Conservation (phyloP, 2,113 vertebrate species). For the Heptranchias perlo region DNA sequence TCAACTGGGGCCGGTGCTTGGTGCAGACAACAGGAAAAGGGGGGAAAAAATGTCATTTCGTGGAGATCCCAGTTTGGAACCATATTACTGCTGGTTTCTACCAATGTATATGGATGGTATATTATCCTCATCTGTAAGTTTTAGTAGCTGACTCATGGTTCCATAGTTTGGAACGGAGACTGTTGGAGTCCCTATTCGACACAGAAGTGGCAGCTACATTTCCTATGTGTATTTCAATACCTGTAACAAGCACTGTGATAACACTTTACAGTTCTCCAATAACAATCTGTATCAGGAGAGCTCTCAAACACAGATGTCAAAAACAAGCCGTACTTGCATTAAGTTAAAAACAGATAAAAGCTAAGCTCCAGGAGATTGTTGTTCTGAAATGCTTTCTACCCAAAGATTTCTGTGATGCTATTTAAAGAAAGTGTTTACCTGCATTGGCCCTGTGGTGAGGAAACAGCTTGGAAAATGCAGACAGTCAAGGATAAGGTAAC, state of each 20-base stretch:
- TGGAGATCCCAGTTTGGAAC: neutral
- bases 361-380: conserved; percentile 11
- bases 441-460: neutral
- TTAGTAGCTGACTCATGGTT: too few species aligned
- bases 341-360: conserved; percentile 22
- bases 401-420: conserved; percentile 21
- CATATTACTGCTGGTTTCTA: too few species aligned
- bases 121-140: too few species aligned
- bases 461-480: neutral
- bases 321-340: conserved; percentile 14
- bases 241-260: neutral
- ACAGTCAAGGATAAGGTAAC: neutral
- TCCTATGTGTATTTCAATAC: neutral
- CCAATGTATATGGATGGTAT: too few species aligned
- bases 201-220: neutral
- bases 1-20: neutral
- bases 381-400: neutral
- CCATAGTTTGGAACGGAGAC: neutral
- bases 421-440: conserved; percentile 26
- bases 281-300: neutral
- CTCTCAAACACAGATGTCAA: conserved; percentile 30
- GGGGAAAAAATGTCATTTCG: neutral
- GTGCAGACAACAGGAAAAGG: neutral
- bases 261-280: conserved; percentile 8
- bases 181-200: neutral